These are phyloP conservation scores for Brenthis hecate DNA, from an alignment of 2,888 invertebrate genomes.

Conservation along the genomic window DNA sequence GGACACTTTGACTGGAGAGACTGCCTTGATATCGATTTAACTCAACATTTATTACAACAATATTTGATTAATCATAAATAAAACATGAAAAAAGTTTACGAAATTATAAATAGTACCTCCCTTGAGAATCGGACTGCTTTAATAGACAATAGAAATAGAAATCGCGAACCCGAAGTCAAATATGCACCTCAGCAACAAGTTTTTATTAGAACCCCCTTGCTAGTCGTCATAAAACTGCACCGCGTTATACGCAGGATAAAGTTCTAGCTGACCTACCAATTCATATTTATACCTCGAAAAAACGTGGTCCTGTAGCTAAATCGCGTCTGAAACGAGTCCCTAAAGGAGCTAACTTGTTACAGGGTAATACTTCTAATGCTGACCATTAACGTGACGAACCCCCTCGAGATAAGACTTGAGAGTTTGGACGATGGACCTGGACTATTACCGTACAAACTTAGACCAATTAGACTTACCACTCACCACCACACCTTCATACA, in stretches of 20 bases:
- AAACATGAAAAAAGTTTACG: slow-evolving; percentile 23
- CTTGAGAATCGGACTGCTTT: slow-evolving; percentile 11
- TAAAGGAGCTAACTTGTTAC: slow-evolving; percentile 34
- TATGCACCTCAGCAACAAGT: slow-evolving; percentile 34
- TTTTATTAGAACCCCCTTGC: slow-evolving; percentile 34
- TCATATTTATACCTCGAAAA: too few relatives aligned
- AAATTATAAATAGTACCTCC: slow-evolving; percentile 17
- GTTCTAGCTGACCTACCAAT: too few relatives aligned
- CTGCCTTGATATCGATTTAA: slow-evolving; percentile 27
- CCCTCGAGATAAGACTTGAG: slow-evolving; percentile 41
- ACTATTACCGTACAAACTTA: slow-evolving; percentile 41
- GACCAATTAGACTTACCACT: slow-evolving; percentile 29
- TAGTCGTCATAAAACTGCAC: slow-evolving; percentile 28
- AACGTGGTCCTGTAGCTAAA: too few relatives aligned
- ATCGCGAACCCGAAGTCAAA: slow-evolving; percentile 34
- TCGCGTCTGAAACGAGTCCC: too few relatives aligned
- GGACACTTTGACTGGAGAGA: slow-evolving; percentile 41
- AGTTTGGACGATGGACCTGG: slow-evolving; percentile 40
- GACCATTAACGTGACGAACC: slow-evolving; percentile 23
- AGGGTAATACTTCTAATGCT: slow-evolving; percentile 30
- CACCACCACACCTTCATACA: slow-evolving; percentile 9
- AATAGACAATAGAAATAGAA: slow-evolving; percentile 29
- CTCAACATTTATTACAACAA: slow-evolving; percentile 31
- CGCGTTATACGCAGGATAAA: too few relatives aligned
- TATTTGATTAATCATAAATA: slow-evolving; percentile 22